phyloP scores from a whole-genome alignment of 2,888 invertebrate species.

The Drosophila ochracea region DNA sequence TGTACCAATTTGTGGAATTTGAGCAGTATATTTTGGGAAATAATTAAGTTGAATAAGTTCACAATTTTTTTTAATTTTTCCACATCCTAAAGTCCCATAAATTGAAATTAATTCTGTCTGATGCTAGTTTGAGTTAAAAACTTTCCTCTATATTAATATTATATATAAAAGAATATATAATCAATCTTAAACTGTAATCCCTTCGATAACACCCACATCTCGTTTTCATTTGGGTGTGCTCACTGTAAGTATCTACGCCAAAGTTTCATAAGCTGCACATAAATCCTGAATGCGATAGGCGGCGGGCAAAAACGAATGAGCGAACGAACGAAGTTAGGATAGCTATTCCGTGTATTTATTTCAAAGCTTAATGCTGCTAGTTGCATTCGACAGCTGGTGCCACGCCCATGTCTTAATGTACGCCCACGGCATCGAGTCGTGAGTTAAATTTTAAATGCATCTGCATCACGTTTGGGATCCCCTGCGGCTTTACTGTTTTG shows the following conservation, averaged over 20 bases:
- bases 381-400: conserved; percentile 51
- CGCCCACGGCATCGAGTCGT: conserved; percentile 33
- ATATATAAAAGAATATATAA: neutral
- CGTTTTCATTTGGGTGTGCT: neutral
- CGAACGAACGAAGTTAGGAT: neutral
- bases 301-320: conserved; percentile 8
- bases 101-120: neutral
- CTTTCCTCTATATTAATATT: neutral
- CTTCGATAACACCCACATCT: neutral
- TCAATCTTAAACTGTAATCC: neutral
- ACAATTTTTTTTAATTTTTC: neutral
- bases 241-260: conserved; percentile 38
- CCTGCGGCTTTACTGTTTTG: conserved; percentile 69
- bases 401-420: conserved; percentile 40
- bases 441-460: conserved; percentile 47
- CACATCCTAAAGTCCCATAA: too few species aligned
- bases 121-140: neutral
- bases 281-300: conserved; percentile 49
- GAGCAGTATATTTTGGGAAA: neutral
- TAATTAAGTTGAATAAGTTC: neutral
- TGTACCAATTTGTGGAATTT: neutral
- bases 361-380: conserved; percentile 37
- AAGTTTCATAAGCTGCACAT: conserved; percentile 64
- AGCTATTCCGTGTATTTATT: conserved; percentile 31
- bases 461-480: conserved; percentile 65